Evolutionary conservation across 2,888 invertebrate genomes (phyloP).

Genomic region (Eupeodes latifasciatus): DNA sequence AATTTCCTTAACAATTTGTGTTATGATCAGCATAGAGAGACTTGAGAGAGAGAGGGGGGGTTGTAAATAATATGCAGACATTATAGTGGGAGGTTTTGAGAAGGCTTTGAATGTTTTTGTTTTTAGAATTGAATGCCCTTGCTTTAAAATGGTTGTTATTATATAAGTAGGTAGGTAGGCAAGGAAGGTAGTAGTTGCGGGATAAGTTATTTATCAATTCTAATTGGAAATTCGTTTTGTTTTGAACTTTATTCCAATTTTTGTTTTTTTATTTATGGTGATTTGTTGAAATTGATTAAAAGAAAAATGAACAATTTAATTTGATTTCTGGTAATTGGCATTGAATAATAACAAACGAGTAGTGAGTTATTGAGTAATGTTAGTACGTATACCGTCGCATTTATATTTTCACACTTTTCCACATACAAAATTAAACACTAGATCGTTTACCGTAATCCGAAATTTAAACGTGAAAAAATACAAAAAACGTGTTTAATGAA

Average conservation of each 20-base stretch:
- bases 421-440: too few relatives aligned
- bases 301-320: too few relatives aligned
- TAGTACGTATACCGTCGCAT: too few relatives aligned
- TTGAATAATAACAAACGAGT: too few relatives aligned
- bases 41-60: not conserved
- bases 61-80: slow-evolving; percentile 16
- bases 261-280: not conserved
- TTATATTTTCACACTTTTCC: too few relatives aligned
- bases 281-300: slow-evolving; percentile 2
- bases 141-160: not conserved
- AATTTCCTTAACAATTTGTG: slow-evolving; percentile 68
- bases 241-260: slow-evolving; percentile 12
- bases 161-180: too few relatives aligned
- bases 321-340: too few relatives aligned
- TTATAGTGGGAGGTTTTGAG: slow-evolving; percentile 50
- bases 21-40: slow-evolving; percentile 10
- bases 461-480: too few relatives aligned
- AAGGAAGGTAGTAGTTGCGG: not conserved
- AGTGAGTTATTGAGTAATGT: too few relatives aligned
- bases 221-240: slow-evolving; percentile 62
- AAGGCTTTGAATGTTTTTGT: not conserved
- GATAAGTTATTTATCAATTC: slow-evolving; percentile 39
- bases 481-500: too few relatives aligned
- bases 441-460: too few relatives aligned
- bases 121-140: slow-evolving; percentile 6